Conservation (phyloP, 2,888 invertebrate genomes). For the Amphiduros pacificus region DNA sequence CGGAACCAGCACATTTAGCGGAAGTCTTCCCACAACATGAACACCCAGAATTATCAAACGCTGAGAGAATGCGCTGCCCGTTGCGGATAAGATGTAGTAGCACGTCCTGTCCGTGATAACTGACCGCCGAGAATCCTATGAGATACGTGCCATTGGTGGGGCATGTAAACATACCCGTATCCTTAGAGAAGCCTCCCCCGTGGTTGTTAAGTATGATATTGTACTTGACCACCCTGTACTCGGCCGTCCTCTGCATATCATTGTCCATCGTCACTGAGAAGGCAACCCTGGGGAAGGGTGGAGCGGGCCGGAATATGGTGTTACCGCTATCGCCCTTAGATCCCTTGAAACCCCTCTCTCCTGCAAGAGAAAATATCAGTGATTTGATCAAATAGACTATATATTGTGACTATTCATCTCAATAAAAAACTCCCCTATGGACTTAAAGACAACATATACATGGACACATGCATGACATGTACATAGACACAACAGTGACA, state of each 20-base stretch:
- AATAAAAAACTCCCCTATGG: too few species aligned
- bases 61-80: constrained; percentile 31
- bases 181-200: constrained; percentile 20
- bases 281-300: constrained; percentile 17
- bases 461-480: too few species aligned
- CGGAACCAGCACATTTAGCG: constrained; percentile 29
- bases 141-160: constrained; percentile 32
- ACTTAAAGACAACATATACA: too few species aligned
- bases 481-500: too few species aligned
- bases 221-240: constrained; percentile 26
- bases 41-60: constrained; percentile 32
- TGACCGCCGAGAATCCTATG: constrained; percentile 32
- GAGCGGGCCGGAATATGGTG: constrained; percentile 2
- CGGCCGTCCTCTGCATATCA: constrained; percentile 20
- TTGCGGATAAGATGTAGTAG: constrained; percentile 32
- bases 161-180: constrained; percentile 29
- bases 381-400: too few species aligned
- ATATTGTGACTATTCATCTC: too few species aligned
- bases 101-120: constrained; percentile 30
- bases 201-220: constrained; percentile 13
- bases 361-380: too few species aligned
- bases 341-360: constrained; percentile 17
- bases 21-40: constrained; percentile 22
- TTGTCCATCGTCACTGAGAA: constrained; percentile 32
- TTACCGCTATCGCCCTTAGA: background rate